phyloP scores from a whole-genome alignment of 2,113 vertebrate species.

The Anhinga rufa region DNA sequence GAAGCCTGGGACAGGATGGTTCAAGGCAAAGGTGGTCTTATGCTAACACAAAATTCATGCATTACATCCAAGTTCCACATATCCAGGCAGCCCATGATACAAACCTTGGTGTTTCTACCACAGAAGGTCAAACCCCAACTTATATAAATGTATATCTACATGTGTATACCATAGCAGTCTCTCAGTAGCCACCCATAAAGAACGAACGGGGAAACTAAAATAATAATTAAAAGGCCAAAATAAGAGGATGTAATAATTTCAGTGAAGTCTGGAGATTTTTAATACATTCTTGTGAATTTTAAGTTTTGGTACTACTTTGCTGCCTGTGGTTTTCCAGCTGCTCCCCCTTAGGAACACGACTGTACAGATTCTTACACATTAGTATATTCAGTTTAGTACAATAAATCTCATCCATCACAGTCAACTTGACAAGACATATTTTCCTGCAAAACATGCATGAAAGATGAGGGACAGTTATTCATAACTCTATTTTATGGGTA shows the following conservation, averaged over 20 bases:
- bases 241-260: not conserved
- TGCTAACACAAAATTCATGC: not conserved
- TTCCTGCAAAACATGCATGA: not conserved
- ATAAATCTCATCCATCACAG: not conserved
- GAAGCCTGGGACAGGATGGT: not conserved
- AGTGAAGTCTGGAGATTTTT: not conserved
- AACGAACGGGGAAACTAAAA: not conserved
- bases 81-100: not conserved
- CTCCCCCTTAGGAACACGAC: not conserved
- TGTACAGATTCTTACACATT: not conserved
- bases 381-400: not conserved
- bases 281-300: not conserved
- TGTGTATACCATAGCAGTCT: fast-evolving
- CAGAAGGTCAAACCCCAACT: not conserved
- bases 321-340: not conserved
- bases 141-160: too few species aligned
- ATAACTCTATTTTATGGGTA: not conserved
- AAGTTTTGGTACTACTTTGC: not conserved
- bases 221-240: not conserved
- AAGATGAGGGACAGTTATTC: not conserved
- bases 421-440: not conserved
- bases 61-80: not conserved
- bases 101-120: not conserved
- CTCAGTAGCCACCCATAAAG: not conserved
- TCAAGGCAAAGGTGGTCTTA: not conserved